These are phyloP conservation scores for Erpornis zantholeuca DNA, from an alignment of 2,113 vertebrate species.

Conservation along the genomic window DNA sequence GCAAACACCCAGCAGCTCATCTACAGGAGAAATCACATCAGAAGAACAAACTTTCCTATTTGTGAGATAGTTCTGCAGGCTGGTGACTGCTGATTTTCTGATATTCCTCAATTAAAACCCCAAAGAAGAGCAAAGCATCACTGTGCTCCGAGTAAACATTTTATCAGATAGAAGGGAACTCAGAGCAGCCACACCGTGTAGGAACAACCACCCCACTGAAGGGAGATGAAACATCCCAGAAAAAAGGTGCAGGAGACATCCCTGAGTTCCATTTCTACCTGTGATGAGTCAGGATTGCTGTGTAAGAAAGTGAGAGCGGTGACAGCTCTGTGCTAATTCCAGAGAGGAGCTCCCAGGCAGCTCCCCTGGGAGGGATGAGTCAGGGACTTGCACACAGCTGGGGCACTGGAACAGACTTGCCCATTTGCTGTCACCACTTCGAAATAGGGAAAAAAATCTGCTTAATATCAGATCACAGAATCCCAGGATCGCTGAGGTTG, in stretches of 20 bases:
- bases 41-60: not conserved
- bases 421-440: not conserved
- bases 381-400: not conserved
- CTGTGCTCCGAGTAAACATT: not conserved
- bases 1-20: not conserved
- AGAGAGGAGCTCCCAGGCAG: not conserved
- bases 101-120: not conserved
- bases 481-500: not conserved
- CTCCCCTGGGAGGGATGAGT: not conserved
- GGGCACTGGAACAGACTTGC: not conserved
- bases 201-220: not conserved
- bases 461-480: not conserved
- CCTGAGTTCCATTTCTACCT: not conserved
- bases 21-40: not conserved
- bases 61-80: not conserved
- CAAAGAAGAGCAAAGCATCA: not conserved
- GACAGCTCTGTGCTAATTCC: not conserved
- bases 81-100: not conserved
- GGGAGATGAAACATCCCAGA: not conserved
- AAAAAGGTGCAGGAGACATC: not conserved
- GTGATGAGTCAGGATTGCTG: not conserved
- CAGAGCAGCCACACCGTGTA: not conserved
- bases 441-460: rapidly evolving
- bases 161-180: not conserved
- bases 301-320: not conserved